These are phyloP conservation scores for Tokudaia tokunoshimensis DNA, from an alignment of 2,797 vertebrate species.

Conservation along the genomic window DNA sequence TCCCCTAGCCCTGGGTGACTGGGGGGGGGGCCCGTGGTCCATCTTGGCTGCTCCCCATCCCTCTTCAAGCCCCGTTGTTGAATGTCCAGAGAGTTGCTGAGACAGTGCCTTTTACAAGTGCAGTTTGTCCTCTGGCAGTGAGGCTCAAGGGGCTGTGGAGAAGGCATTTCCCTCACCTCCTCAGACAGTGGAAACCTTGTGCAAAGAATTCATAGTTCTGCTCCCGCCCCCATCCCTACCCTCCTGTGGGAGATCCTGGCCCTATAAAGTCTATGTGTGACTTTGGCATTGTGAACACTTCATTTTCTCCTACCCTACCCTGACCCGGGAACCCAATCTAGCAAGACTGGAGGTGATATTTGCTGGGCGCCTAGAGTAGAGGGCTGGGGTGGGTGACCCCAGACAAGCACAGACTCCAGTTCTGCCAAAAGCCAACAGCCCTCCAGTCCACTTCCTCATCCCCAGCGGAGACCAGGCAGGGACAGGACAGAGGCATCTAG, in stretches of 20 bases:
- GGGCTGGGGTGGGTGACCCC: neutral
- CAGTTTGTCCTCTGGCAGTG: constrained; percentile 40
- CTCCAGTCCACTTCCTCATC: neutral
- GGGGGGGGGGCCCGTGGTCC: neutral
- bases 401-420: constrained; percentile 72
- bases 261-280: constrained; percentile 23
- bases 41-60: constrained; percentile 25
- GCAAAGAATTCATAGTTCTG: constrained; percentile 52
- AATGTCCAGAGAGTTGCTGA: constrained; percentile 69
- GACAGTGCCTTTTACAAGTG: constrained; percentile 82
- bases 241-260: neutral
- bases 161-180: neutral
- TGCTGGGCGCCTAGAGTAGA: neutral
- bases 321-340: neutral
- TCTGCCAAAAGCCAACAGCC: constrained; percentile 25
- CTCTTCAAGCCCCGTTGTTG: neutral
- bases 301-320: neutral
- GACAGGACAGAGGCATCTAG: constrained; percentile 21
- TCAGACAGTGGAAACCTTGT: constrained; percentile 60
- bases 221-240: neutral
- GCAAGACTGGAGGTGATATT: neutral
- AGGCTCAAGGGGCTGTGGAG: neutral
- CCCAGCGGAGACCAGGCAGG: neutral
- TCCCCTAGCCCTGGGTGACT: neutral
- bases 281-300: neutral